phyloP scores from a whole-genome alignment of 2,888 invertebrate genomes.

The Orthonevra nobilis region DNA sequence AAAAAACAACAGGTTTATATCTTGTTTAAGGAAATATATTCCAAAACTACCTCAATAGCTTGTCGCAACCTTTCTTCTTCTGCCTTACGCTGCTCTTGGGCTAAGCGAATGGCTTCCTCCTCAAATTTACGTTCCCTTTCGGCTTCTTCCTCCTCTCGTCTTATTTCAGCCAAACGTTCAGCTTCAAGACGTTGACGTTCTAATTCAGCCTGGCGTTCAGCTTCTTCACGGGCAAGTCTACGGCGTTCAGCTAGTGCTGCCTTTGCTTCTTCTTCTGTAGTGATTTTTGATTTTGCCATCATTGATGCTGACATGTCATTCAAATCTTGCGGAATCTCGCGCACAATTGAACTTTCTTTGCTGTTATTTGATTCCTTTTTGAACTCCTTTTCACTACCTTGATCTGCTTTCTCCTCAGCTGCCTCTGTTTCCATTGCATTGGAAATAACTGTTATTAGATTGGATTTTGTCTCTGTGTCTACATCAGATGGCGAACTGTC shows the following conservation, averaged over 20 bases:
- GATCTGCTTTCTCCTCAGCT: conserved; percentile 78
- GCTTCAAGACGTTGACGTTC: conserved; percentile 88
- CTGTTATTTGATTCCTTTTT: conserved; percentile 77
- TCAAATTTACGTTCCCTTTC: conserved; percentile 91
- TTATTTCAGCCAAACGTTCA: conserved; percentile 87
- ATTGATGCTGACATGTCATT: conserved; percentile 83
- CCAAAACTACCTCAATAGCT: conserved; percentile 85
- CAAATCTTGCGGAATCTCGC: conserved; percentile 74
- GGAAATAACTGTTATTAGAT: conserved; percentile 44
- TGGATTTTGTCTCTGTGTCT: conserved; percentile 55
- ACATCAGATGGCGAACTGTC: conserved; percentile 53
- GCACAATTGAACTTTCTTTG: conserved; percentile 77
- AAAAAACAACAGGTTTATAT: not conserved
- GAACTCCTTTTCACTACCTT: conserved; percentile 75
- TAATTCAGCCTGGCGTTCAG: conserved; percentile 93
- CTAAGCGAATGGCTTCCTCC: conserved; percentile 88
- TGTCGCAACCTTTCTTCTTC: conserved; percentile 93
- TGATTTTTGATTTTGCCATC: conserved; percentile 86
- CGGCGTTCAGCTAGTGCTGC: conserved; percentile 95
- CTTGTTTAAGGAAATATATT: not conserved
- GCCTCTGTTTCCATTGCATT: conserved; percentile 59
- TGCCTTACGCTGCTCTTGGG: conserved; percentile 88
- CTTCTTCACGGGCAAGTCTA: conserved; percentile 93
- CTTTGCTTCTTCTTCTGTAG: conserved; percentile 95
- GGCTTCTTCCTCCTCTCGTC: conserved; percentile 88